Evolutionary conservation across 1,140 invertebrate genomes (phyloP), one percentile per base, ranked within the genome.

Genomic region (Neuroterus valhalla): DNA sequence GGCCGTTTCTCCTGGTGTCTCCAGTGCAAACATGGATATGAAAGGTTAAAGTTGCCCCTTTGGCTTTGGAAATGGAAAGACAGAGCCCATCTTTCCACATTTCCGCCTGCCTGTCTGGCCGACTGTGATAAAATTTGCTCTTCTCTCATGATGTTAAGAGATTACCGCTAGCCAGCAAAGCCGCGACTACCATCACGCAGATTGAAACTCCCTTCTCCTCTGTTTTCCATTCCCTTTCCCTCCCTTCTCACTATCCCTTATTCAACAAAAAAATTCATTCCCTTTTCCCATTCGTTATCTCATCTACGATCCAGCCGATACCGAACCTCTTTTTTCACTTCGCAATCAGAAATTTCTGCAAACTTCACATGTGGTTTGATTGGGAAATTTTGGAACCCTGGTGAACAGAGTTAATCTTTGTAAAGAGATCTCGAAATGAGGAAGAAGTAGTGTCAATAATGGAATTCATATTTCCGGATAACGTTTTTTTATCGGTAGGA

Each of bases 31-130:
- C 77, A 79, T 70, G 69, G 70, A 76, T 79, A 76, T 75, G 76
- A 79, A 79, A 76, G 74, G 66, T 79, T 71, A 76, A 76, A 79
- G 77, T 79, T 79, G 74, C 70, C 77, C 74, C 77, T 79, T 79
- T 79, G 72, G 71, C 71, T 70, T 76, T 75, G 76, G 69, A 46
- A 19, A 8, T 71, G 66, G 62, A 66, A 76, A 74, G 62, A 17
- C 71, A 76, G 74, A 74, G 77, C 71, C 69, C 77, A 78, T 70
- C 68, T 78, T 76, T 78, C 75, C 72, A 78, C 74, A 55, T 78
- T 78, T 78, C 72, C 66, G 69, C 72, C 45, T 44, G 70, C 45
- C 72, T 70, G n/a, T 73, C 73, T 75, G 77, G 50, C 75, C 71
- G 73, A 68, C 71, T 78, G 77, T 75, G 55, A 75, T 75, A 78